Base-by-base conservation (phyloP, 37 sponge, comb jelly and placozoan genomes). In the Lycopodina hypogea region DNA sequence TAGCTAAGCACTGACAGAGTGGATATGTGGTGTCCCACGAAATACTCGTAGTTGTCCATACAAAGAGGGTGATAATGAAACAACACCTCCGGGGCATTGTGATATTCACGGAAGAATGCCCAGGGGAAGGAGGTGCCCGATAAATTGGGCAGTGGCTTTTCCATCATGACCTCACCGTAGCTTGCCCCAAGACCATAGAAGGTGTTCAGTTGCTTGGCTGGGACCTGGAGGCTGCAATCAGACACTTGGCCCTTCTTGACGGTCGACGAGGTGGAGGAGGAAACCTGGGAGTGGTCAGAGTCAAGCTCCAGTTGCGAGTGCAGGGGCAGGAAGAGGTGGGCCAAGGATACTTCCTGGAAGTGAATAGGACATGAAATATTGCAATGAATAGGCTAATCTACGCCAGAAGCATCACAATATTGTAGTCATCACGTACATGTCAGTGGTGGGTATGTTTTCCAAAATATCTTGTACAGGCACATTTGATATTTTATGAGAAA, bases 21-120 rank as follows among this genome's bases (percentile, higher is more conserved):
- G 30, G 68, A 78, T 1, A 60, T 84, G 17, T 81, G 73, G 14
- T 67, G 72, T 15, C 93, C 89, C 1, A 77, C 68, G 82, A 88
- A 89, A 51, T 79, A 82, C 69, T 93, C 87, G 18, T 69, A 75
- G 60, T 93, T 89, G 69, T 93, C 89, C 55, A 93, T 68, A 32
- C 48, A 84, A 32, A 55, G 69, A 1, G 93, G 93, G 53, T 82
- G 86, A 55, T 93, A 93, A 66, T 77, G 55, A 28, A 74, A 4
- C 42, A 87, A 57, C 1, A 92, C 88, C 41, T 69, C 22, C 32
- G 35, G 41, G 11, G 82, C 66, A 19, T 58, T 55, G 80, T 83
- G 89, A 63, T 74, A 21, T 11, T 79, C 84, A 4, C 63, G 34
- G n/a, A 83, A 79, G 36, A 52, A 37, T 34, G 40, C 39, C 64